Conservation (phyloP, 2,797 vertebrate species). For the Parauchenoglanis punctatus region DNA sequence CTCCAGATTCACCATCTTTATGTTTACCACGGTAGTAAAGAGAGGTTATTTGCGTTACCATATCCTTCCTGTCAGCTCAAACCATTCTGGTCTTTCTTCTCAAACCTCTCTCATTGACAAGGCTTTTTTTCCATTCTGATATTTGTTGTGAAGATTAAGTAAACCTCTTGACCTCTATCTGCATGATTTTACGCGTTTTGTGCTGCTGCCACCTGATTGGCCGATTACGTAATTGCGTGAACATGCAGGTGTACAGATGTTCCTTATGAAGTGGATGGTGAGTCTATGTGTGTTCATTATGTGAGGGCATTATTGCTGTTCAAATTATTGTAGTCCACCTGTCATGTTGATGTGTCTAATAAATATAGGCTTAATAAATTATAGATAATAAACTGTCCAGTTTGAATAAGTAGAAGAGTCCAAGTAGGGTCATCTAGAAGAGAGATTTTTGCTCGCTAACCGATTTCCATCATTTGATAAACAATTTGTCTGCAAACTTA, state of each 20-base stretch:
- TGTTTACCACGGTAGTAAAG: not conserved
- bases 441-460: not conserved
- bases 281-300: not conserved
- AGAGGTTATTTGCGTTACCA: not conserved
- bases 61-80: not conserved
- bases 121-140: not conserved
- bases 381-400: not conserved
- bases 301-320: not conserved
- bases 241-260: not conserved
- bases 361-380: not conserved
- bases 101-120: not conserved
- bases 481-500: not conserved
- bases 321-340: not conserved
- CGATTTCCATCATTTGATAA: not conserved
- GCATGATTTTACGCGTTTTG: not conserved
- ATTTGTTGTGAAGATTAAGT: not conserved
- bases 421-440: not conserved
- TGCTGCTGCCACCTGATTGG: not conserved
- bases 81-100: conserved; percentile 11
- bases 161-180: not conserved
- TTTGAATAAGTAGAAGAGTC: not conserved
- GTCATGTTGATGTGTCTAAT: not conserved
- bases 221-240: not conserved
- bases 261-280: not conserved
- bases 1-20: not conserved